Evolutionary conservation across 2,113 vertebrate genomes (phyloP).

Genomic region (Sus scrofa): DNA sequence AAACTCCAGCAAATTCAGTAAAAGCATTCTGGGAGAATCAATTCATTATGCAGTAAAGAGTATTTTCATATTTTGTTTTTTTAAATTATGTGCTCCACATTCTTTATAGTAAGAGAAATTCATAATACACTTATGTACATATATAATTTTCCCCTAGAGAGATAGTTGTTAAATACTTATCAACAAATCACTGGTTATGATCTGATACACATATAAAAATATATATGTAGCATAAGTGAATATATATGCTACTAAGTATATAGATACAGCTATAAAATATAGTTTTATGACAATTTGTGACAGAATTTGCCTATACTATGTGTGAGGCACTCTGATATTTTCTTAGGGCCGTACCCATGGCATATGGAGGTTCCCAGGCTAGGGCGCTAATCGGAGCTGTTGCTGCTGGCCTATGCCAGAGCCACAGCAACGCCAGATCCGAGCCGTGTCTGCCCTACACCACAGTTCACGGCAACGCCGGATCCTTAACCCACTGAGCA

Average conservation of each 20-base stretch:
- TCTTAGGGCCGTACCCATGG: no score
- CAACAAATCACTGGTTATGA: background rate
- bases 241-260: background rate
- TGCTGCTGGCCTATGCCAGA: no score
- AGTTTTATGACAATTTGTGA: background rate
- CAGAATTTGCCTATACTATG: background rate
- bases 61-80: background rate
- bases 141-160: background rate
- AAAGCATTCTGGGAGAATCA: background rate
- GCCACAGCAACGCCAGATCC: no score
- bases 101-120: background rate
- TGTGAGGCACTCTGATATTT: background rate
- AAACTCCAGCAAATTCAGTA: conserved; percentile 1
- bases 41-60: background rate
- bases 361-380: no score
- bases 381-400: no score
- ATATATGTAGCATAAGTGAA: background rate
- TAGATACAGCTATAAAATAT: background rate
- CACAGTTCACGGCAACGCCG: no score
- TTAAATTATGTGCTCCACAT: background rate
- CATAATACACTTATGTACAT: background rate
- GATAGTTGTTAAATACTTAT: background rate
- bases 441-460: no score
- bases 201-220: background rate
- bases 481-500: no score